Conservation (phyloP, 2,113 vertebrate genomes). For the Chionomys nivalis region DNA sequence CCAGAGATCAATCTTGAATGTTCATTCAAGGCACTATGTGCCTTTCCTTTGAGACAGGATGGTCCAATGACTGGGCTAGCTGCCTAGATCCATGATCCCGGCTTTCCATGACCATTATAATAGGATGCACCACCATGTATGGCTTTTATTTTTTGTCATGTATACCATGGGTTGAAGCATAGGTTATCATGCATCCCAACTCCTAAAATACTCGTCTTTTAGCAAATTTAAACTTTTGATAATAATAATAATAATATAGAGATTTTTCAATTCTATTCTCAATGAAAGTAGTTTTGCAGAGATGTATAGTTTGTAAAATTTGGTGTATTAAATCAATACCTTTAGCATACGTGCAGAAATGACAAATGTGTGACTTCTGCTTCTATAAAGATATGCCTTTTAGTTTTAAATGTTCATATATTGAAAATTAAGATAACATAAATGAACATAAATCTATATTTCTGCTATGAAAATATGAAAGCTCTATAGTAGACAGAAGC, state of each 20-base stretch:
- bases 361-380: background rate
- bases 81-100: background rate
- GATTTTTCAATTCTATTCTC: constrained; percentile 45
- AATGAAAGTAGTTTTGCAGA: constrained; percentile 38
- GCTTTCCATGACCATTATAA: too few relatives aligned
- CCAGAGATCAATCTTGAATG: too few relatives aligned
- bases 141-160: background rate
- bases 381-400: background rate
- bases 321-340: background rate
- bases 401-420: background rate
- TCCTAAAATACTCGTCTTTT: constrained; percentile 3
- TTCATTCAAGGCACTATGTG: background rate
- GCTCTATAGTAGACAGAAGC: background rate
- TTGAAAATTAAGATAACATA: constrained; percentile 28
- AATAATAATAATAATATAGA: too few relatives aligned
- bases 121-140: background rate
- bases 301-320: constrained; percentile 48
- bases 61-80: background rate
- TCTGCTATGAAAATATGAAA: background rate
- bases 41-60: background rate
- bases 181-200: background rate
- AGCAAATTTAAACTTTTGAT: constrained; percentile 4
- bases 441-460: constrained; percentile 17
- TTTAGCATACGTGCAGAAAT: constrained; percentile 1
- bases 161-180: too few relatives aligned